Conservation (phyloP, 92 coral and sea anemone genomes). For the Zoanthus sansibaricus region DNA sequence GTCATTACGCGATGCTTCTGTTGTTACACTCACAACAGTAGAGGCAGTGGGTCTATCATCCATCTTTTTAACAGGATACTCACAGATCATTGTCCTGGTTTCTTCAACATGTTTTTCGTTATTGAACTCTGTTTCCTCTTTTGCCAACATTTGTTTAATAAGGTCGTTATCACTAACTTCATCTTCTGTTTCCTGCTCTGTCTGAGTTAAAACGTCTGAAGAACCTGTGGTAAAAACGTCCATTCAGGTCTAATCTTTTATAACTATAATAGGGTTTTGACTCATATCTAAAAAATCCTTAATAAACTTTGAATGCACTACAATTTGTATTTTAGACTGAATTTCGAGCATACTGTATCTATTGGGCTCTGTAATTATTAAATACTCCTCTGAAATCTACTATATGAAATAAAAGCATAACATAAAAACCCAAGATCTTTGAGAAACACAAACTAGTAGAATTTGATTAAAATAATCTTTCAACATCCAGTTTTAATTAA, state of each 20-base stretch:
- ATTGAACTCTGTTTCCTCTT: conserved; percentile 74
- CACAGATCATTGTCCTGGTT: conserved; percentile 21
- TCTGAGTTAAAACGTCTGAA: conserved; percentile 53
- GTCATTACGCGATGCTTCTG: conserved; percentile 29
- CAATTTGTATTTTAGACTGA: too few species aligned
- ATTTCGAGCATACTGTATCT: too few species aligned
- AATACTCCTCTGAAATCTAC: too few species aligned
- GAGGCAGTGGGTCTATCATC: neutral
- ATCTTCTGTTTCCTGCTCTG: conserved; percentile 82
- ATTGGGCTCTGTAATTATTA: too few species aligned
- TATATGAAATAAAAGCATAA: too few species aligned
- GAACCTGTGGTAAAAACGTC: neutral
- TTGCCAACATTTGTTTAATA: conserved; percentile 93
- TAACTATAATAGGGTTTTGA: neutral
- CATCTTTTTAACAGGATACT: conserved; percentile 18
- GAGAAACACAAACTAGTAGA: too few species aligned
- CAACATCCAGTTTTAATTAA: too few species aligned
- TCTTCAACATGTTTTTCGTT: conserved; percentile 6
- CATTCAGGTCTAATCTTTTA: neutral
- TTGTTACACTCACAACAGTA: conserved; percentile 23
- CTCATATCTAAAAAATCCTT: neutral
- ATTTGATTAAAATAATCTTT: too few species aligned
- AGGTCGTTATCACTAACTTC: conserved; percentile 92
- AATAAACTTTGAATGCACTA: too few species aligned
- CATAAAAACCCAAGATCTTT: too few species aligned